Conservation (phyloP, 2,113 vertebrate species). For the Rhinolophus ferrumequinum region DNA sequence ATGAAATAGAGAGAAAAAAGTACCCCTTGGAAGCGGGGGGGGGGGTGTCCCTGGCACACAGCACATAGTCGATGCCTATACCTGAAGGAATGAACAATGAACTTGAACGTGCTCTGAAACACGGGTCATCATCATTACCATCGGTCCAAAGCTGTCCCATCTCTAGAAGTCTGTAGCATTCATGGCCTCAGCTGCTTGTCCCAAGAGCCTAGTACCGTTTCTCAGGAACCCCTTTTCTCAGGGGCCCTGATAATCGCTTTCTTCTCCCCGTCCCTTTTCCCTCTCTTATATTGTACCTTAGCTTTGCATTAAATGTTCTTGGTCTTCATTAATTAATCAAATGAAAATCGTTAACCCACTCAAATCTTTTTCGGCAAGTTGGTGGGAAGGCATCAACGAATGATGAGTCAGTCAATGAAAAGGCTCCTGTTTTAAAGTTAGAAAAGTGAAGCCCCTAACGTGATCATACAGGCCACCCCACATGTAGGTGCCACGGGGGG, state of each 20-base stretch:
- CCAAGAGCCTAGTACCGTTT: not conserved
- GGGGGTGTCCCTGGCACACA: not conserved
- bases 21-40: fast-evolving
- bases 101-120: not conserved
- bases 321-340: constrained; percentile 2
- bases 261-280: not conserved
- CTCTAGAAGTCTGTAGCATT: too few species aligned
- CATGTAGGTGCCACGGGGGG: not conserved
- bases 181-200: not conserved
- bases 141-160: not conserved
- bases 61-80: not conserved
- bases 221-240: not conserved
- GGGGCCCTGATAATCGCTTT: not conserved
- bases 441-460: not conserved
- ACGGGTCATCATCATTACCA: fast-evolving
- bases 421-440: not conserved
- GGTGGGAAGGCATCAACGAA: not conserved
- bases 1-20: not conserved
- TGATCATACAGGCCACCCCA: not conserved
- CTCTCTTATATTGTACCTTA: not conserved
- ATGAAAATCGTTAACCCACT: constrained; percentile 13
- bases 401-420: not conserved
- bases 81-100: not conserved
- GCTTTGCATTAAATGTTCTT: not conserved
- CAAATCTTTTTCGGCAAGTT: not conserved